Evolutionary conservation across 1,140 invertebrate genomes (phyloP).

Genomic region (Solenopsis invicta): DNA sequence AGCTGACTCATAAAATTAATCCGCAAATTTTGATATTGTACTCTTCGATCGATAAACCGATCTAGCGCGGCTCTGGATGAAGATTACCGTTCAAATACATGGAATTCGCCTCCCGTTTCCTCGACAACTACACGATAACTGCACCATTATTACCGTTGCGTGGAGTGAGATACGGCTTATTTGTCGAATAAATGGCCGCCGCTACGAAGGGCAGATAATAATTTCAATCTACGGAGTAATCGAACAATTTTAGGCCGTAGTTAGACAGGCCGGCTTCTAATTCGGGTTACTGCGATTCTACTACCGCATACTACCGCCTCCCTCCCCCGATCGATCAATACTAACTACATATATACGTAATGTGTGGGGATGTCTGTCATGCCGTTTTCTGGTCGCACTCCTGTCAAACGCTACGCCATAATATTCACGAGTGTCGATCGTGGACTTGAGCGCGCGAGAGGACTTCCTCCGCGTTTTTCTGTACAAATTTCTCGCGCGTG

Average conservation of each 20-base stretch:
- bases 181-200: conserved; percentile 41
- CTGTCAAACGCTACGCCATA: conserved; percentile 26
- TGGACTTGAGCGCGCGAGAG: neutral
- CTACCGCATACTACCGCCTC: conserved; percentile 62
- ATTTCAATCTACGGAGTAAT: conserved; percentile 52
- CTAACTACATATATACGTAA: conserved; percentile 9
- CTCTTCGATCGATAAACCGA: conserved; percentile 7
- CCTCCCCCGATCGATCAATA: conserved; percentile 70
- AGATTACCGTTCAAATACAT: conserved; percentile 28
- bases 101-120: neutral
- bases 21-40: neutral
- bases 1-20: neutral
- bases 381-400: conserved; percentile 33
- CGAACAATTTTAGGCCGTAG: conserved; percentile 47
- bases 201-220: conserved; percentile 52
- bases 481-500: neutral
- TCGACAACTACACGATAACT: conserved; percentile 37
- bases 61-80: neutral
- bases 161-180: conserved; percentile 45
- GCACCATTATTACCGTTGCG: conserved; percentile 10
- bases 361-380: conserved; percentile 59
- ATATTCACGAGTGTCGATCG: neutral
- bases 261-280: conserved; percentile 57
- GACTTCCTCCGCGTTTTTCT: neutral
- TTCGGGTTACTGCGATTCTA: conserved; percentile 71